Evolutionary conservation across 2,888 invertebrate genomes (phyloP), one percentile per base, ranked within the genome.

Genomic region (Amphiduros pacificus): DNA sequence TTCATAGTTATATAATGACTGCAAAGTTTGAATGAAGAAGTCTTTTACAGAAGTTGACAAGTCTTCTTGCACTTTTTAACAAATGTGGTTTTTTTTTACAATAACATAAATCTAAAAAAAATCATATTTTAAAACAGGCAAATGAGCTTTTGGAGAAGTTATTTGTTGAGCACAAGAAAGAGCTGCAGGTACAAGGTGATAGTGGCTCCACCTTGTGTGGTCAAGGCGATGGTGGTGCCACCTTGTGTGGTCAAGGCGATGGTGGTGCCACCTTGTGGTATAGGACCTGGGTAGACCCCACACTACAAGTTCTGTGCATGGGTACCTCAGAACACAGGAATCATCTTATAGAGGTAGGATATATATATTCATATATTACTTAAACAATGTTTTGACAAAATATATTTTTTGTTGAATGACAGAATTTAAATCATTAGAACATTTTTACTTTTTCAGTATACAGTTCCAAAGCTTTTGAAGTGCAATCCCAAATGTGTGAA

Each of bases 101-200:
- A 17, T 17, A 9, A 36, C 9, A 36, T 36, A 11, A 36, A 36
- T 36, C 14, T 11, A 9, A 36, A 36, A 36, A 17, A 36, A 36
- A 9, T 36, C 14, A 49, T 14, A n/a, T n/a, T n/a, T 22, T 20
- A 40, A 1, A 14, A 24, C 44, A 84, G 87, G 86, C 83, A 64
- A 85, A 75, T 76, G 85, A 83, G 71, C 82, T 87, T 20, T 88
- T 86, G 73, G 86, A 87, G 70, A 79, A 81, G 4, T 74, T 89
- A 65, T 86, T 87, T 85, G 77, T 78, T 20, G 79, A 80, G 49
- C 83, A 86, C 71, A 80, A 32, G 6, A 3, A 28, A 29, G 66
- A 67, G 41, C 53, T 65, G n/a, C n/a, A n/a, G n/a, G n/a, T n/a
- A n/a, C n/a, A n/a, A n/a, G n/a, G n/a, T n/a, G n/a, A n/a, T n/a